Conservation (phyloP, 1,140 invertebrate genomes). For the Nebria ingens region DNA sequence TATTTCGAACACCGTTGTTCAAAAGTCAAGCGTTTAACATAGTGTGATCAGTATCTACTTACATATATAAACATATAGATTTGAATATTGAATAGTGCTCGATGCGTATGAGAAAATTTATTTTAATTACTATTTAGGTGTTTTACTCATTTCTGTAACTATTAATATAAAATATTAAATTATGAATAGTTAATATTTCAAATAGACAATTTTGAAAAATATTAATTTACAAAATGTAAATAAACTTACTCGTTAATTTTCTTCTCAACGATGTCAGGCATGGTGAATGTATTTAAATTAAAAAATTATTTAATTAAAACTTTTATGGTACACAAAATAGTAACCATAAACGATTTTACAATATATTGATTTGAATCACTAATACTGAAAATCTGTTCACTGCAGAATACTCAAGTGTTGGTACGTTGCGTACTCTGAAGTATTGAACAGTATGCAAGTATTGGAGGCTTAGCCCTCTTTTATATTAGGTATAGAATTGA, state of each 20-base stretch:
- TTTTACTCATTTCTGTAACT: neutral
- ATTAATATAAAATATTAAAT: conserved; percentile 9
- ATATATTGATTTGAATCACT: conserved; percentile 18
- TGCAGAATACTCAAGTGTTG: neutral
- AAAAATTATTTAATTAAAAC: conserved; percentile 27
- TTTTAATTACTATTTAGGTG: neutral
- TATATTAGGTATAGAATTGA: neutral
- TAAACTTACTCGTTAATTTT: conserved; percentile 20
- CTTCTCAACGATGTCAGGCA: conserved; percentile 30
- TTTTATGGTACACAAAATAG: conserved; percentile 33
- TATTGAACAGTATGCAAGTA: neutral
- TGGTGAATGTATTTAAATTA: conserved; percentile 18
- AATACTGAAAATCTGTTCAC: neutral
- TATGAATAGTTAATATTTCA: too few relatives aligned
- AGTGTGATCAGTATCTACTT: too few relatives aligned
- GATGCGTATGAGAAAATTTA: neutral
- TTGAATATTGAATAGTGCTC: too few relatives aligned
- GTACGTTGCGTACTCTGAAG: neutral
- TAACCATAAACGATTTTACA: conserved; percentile 29
- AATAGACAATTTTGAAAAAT: too few relatives aligned
- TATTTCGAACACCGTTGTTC: too few relatives aligned
- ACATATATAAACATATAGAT: too few relatives aligned
- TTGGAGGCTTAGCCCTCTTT: neutral
- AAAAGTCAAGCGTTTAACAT: too few relatives aligned
- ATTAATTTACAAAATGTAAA: too few relatives aligned